Evolutionary conservation across 2,888 invertebrate species (phyloP), one percentile per base, ranked within the genome.

Genomic region (Operophtera brumata): DNA sequence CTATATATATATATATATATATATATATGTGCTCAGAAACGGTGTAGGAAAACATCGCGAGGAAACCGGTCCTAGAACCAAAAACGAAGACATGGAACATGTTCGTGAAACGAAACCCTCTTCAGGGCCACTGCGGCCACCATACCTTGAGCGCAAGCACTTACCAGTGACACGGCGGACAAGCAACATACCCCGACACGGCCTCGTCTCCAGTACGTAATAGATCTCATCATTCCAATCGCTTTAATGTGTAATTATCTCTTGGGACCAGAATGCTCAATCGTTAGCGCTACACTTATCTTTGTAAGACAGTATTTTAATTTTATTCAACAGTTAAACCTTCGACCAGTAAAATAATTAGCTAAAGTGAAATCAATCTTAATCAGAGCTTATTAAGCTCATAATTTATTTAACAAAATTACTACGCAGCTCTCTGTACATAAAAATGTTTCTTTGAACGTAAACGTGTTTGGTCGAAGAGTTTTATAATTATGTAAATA

Each of bases 141-240:
- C 20, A 20, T 20, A 20, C 20, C 20, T 20, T 4, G 4, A 20
- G 20, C 2, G 2, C 20, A 20, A 20, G 20, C 20, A 20, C 20
- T 20, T 2, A 20, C 20, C 20, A 20, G 20, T 20, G 2, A 3
- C 2, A 20, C 20, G 20, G 4, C 20, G 20, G 4, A 20, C 20
- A 20, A 20, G 4, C 20, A 20, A 3, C 20, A 1, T 26, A 26
- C 43, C 58, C 56, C 57, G 40, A 45, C 49, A 13, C 26, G 48
- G 40, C 40, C 45, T 35, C 11, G 13, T 54, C 61, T 61, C 56
- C 59, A 54, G 39, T 71, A 68, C 49, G 57, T 77, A 64, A 78
- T 78, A 83, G 89, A 88, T 89, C 89, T 88, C 88, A 89, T 78
- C 89, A 89, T 89, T 89, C 89, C 88, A 87, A 65, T 75, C 67